Evolutionary conservation across 2,113 vertebrate genomes (phyloP).

Genomic region (Phocoena phocoena): DNA sequence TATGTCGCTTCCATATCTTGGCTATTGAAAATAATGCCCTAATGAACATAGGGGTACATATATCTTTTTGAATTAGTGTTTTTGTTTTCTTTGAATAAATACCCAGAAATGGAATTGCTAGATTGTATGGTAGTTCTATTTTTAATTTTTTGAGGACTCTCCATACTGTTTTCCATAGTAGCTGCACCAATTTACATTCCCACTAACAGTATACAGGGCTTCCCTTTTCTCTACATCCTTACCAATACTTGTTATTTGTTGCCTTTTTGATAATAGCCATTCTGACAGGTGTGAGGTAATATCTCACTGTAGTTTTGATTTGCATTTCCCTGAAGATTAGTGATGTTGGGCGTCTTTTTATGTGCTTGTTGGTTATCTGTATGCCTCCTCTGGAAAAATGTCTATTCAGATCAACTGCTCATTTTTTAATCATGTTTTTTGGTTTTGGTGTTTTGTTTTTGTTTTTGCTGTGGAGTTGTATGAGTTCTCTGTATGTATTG

Average conservation of each 20-base stretch:
- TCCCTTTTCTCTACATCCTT: not conserved
- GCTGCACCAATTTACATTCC: not conserved
- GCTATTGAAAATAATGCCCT: not conserved
- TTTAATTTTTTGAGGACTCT: not conserved
- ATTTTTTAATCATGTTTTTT: not conserved
- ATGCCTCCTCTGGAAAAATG: not conserved
- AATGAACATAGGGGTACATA: not conserved
- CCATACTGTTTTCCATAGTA: not conserved
- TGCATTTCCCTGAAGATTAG: not conserved
- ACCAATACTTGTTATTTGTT: not conserved
- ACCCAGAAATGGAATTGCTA: not conserved
- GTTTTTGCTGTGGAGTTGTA: not conserved
- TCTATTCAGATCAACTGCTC: not conserved
- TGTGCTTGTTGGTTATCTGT: not conserved
- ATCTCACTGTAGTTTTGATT: not conserved
- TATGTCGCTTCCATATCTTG: not conserved
- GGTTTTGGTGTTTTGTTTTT: not conserved
- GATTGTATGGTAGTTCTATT: not conserved
- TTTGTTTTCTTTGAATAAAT: not conserved
- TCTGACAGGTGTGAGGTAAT: not conserved
- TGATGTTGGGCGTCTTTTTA: not conserved
- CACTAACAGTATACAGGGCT: not conserved
- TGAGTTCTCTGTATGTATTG: not conserved
- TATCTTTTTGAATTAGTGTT: not conserved
- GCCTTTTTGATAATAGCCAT: not conserved